These are phyloP conservation scores for Zelleria hepariella DNA, from an alignment of 2,888 invertebrate genomes.

Conservation along the genomic window DNA sequence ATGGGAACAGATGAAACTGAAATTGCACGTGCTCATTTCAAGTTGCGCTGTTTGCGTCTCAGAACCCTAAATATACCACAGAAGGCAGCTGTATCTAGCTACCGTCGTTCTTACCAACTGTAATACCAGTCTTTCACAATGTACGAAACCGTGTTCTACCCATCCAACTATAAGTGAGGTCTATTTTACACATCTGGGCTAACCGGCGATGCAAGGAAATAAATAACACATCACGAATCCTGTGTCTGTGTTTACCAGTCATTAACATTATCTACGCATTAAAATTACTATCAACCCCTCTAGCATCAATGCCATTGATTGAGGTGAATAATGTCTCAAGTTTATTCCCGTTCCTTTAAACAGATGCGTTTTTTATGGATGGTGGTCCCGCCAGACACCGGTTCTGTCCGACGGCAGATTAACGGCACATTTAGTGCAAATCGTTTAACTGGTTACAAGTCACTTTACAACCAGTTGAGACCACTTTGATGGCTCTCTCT, in stretches of 20 bases:
- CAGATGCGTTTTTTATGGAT: neutral
- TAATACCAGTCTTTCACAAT: no score
- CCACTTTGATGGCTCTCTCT: neutral
- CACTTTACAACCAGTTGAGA: neutral
- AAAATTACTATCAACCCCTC: neutral
- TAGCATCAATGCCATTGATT: neutral
- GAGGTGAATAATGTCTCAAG: neutral
- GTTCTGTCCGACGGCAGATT: conserved; percentile 11
- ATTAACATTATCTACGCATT: neutral
- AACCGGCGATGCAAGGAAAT: neutral
- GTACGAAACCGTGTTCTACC: no score
- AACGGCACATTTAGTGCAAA: conserved; percentile 24
- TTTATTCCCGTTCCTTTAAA: neutral
- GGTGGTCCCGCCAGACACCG: neutral
- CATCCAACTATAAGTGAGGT: no score
- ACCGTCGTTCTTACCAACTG: no score
- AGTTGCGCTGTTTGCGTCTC: neutral
- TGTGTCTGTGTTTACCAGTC: neutral
- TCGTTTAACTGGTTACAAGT: conserved; percentile 14
- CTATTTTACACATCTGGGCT: neutral
- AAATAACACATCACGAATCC: neutral
- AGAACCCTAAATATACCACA: neutral
- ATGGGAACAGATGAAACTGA: neutral
- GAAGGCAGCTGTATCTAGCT: neutral
- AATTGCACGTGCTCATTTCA: neutral